These are phyloP conservation scores for Episyrphus balteatus DNA, from an alignment of 1,140 invertebrate species.

Conservation along the genomic window DNA sequence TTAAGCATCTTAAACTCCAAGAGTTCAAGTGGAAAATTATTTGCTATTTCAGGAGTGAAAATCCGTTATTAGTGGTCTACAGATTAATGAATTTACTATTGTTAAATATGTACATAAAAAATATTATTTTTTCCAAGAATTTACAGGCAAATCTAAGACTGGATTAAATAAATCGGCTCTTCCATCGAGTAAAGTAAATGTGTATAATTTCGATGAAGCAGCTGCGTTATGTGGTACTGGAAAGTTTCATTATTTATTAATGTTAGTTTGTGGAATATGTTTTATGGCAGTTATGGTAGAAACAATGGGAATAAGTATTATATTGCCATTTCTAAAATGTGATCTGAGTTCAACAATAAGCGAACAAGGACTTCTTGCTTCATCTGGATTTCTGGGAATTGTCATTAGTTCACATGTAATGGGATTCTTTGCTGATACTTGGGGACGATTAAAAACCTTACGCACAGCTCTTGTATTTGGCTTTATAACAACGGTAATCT, in stretches of 20 bases:
- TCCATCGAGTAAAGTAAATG: not conserved
- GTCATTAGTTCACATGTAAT: constrained; percentile 52
- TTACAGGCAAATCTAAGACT: too few species aligned
- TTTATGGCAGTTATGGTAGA: constrained; percentile 33
- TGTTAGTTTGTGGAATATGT: constrained; percentile 25
- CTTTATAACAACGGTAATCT: constrained; percentile 49
- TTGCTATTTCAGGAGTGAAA: too few species aligned
- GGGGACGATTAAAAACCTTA: constrained; percentile 57
- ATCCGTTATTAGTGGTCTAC: not conserved
- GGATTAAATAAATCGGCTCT: too few species aligned
- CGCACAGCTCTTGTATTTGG: constrained; percentile 55
- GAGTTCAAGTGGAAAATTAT: too few species aligned
- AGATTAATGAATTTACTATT: not conserved
- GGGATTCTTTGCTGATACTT: constrained; percentile 68
- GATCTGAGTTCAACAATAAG: constrained; percentile 50
- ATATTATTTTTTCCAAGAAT: not conserved
- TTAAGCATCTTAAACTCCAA: too few species aligned
- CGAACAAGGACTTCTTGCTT: constrained; percentile 55
- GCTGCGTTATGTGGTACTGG: constrained; percentile 21
- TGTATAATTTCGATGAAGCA: constrained; percentile 45
- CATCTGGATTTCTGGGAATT: constrained; percentile 53
- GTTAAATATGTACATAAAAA: not conserved
- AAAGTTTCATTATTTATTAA: constrained; percentile 21
- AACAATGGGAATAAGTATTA: constrained; percentile 26
- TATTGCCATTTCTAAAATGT: constrained; percentile 35